These are phyloP conservation scores for Peucedramus taeniatus DNA, from an alignment of 2,113 vertebrate genomes.

Conservation along the genomic window DNA sequence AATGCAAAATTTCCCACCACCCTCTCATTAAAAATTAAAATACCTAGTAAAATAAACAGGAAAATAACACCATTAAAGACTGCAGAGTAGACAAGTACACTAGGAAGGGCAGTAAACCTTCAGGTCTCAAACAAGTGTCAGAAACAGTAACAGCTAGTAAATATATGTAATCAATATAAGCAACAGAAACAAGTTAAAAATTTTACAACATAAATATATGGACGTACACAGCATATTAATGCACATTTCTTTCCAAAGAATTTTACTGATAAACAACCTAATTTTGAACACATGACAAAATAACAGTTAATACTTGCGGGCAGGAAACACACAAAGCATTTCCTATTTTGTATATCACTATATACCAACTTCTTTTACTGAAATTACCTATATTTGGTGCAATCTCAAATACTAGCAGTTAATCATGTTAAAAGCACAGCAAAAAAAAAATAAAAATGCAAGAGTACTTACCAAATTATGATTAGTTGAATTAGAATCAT, in stretches of 20 bases:
- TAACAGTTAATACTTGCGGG: neutral
- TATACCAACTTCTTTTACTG: neutral
- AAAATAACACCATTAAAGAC: neutral
- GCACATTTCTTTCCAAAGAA: neutral
- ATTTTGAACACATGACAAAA: neutral
- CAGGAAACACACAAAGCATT: neutral
- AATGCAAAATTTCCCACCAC: neutral
- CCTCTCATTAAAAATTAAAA: neutral
- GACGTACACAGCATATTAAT: neutral
- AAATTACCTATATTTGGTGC: neutral
- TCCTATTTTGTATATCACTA: neutral
- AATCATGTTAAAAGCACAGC: neutral
- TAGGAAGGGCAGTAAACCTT: neutral
- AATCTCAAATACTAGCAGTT: neutral
- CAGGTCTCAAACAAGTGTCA: neutral
- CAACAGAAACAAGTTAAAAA: neutral
- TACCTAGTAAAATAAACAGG: neutral
- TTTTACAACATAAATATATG: neutral
- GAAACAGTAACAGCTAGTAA: neutral
- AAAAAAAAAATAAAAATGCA: neutral
- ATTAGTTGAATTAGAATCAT: constrained; percentile 99
- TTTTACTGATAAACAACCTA: neutral
- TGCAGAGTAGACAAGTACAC: neutral
- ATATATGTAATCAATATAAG: neutral
- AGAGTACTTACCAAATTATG: constrained; percentile 95